Conservation (phyloP, 2,797 vertebrate species). For the Dermochelys coriacea region DNA sequence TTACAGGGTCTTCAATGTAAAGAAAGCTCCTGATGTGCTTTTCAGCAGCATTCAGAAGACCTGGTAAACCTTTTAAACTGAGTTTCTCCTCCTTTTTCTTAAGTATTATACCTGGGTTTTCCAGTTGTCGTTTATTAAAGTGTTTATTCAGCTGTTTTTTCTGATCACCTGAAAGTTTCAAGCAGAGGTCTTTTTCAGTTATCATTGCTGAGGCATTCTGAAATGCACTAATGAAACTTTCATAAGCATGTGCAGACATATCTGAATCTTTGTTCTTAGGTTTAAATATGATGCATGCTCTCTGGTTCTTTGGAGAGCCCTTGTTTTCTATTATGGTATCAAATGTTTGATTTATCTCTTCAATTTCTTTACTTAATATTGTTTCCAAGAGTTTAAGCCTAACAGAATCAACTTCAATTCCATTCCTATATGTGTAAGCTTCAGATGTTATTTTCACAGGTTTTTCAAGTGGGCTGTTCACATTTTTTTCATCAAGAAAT, state of each 20-base stretch:
- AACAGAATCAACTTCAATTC: constrained; percentile 53
- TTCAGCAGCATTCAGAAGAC: constrained; percentile 34
- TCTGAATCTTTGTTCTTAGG: constrained; percentile 31
- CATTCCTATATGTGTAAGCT: not conserved
- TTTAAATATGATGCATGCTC: constrained; percentile 60
- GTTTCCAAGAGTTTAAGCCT: constrained; percentile 63
- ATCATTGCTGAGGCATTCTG: constrained; percentile 46
- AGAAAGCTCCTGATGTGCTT: not conserved
- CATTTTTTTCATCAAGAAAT: not conserved
- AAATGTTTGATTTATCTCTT: constrained; percentile 68
- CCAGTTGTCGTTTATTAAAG: not conserved
- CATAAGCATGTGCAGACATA: constrained; percentile 70
- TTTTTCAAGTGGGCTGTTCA: not conserved
- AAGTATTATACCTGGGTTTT: constrained; percentile 10
- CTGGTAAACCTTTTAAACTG: constrained; percentile 52
- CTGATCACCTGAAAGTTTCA: constrained; percentile 25
- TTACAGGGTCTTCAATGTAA: fast-evolving
- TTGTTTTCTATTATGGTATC: not conserved
- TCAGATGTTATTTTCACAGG: constrained; percentile 36
- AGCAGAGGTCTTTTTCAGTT: constrained; percentile 31
- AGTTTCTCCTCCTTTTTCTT: not conserved
- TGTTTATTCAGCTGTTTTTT: not conserved
- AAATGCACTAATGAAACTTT: constrained; percentile 67
- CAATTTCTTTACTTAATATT: constrained; percentile 47
- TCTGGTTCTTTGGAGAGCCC: not conserved